A percentile compares a stretch with the other conserved stretches of the same genome.
Conservation (phyloP, 1,140 invertebrate genomes). For the Phocides pigmalion region DNA sequence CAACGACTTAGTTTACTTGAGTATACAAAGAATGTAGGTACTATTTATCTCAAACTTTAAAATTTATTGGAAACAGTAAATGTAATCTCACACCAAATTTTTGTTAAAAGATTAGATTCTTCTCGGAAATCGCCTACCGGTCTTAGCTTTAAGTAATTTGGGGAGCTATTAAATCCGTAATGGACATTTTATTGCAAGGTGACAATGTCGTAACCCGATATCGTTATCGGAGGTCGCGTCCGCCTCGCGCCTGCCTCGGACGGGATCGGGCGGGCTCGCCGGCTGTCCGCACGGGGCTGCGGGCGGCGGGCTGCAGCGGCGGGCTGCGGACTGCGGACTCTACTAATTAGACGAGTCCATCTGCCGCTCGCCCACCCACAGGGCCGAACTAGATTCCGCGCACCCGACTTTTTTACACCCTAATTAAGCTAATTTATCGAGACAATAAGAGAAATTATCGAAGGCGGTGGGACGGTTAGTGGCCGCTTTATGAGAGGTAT, state of each 20-base stretch:
- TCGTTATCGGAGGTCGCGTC: constrained; percentile 11
- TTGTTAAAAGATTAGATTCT: constrained; percentile 29
- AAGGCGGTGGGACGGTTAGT: constrained; percentile 49
- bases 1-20: too few species aligned
- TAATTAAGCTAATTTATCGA: constrained; percentile 82
- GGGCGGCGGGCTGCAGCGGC: not conserved
- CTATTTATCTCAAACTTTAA: constrained; percentile 6
- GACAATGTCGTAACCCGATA: constrained; percentile 24
- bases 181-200: constrained; percentile 28
- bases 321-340: not conserved
- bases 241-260: not conserved
- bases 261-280: too few species aligned
- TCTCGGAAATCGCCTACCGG: constrained; percentile 27
- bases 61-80: constrained; percentile 10
- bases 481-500: constrained; percentile 73
- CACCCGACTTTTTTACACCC: constrained; percentile 68
- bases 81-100: constrained; percentile 23
- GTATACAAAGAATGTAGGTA: too few species aligned
- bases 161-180: constrained; percentile 26
- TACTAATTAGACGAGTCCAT: constrained; percentile 45
- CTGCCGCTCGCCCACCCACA: constrained; percentile 61
- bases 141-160: constrained; percentile 25
- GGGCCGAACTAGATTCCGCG: constrained; percentile 68
- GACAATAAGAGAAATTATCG: constrained; percentile 78
- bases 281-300: not conserved